Evolutionary conservation across 2,113 vertebrate species (phyloP).

Genomic region (Corythornis cristatus): DNA sequence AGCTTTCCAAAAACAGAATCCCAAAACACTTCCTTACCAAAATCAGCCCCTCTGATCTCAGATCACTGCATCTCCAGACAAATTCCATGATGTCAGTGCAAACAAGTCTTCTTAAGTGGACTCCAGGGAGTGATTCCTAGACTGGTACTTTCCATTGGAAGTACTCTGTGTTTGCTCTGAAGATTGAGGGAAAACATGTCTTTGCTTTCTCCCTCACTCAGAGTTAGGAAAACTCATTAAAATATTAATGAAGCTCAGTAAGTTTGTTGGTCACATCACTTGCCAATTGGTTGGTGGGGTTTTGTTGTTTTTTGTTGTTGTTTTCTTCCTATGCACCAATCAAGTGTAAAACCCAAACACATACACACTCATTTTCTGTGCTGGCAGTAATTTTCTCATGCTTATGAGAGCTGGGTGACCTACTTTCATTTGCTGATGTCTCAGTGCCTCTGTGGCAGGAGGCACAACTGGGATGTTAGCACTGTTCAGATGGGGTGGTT

Average conservation of each 20-base stretch:
- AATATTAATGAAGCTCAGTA: neutral
- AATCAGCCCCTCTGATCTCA: slow-evolving; percentile 1
- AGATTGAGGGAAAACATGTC: neutral
- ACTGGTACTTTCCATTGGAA: slow-evolving; percentile 8
- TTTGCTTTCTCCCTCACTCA: neutral
- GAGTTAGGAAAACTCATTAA: neutral
- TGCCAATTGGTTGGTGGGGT: neutral
- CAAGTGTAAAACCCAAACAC: neutral
- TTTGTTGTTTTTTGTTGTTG: neutral
- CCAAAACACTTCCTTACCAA: slow-evolving; percentile 10
- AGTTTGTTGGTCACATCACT: neutral
- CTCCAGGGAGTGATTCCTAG: neutral
- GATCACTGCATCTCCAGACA: neutral
- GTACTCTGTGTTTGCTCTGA: neutral
- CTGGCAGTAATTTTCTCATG: neutral
- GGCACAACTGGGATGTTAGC: neutral
- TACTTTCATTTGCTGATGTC: neutral
- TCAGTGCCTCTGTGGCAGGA: neutral
- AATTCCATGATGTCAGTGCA: neutral
- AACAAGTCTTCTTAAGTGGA: neutral
- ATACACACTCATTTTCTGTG: neutral
- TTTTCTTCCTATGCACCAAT: neutral
- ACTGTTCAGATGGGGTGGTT: neutral
- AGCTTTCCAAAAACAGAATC: slow-evolving; percentile 19
- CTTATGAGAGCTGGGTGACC: neutral